Evolutionary conservation across 2,888 invertebrate genomes (phyloP).

Genomic region (Pristionchus fissidentatus): DNA sequence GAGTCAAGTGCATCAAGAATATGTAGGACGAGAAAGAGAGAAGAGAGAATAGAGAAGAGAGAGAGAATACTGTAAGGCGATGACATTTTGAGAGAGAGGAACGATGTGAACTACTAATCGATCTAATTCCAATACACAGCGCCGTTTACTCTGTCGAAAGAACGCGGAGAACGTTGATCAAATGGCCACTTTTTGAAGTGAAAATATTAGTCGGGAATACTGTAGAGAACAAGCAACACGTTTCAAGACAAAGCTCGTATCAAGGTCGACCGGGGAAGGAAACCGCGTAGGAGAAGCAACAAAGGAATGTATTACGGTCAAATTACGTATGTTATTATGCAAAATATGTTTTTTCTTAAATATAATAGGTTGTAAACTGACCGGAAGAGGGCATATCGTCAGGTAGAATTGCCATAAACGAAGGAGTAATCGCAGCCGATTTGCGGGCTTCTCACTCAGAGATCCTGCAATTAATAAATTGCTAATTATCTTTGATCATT

Average conservation of each 20-base stretch:
- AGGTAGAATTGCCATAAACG: conserved; percentile 41
- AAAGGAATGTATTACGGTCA: neutral
- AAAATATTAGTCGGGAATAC: neutral
- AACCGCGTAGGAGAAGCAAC: neutral
- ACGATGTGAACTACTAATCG: conserved; percentile 3
- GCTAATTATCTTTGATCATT: neutral
- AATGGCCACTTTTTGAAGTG: neutral
- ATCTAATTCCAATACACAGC: neutral
- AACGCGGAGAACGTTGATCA: neutral
- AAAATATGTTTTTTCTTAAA: neutral
- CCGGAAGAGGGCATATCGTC: conserved; percentile 46
- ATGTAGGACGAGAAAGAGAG: conserved; percentile 40
- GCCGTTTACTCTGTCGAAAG: neutral
- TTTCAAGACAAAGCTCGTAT: no score
- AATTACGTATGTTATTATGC: neutral
- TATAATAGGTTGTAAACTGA: neutral
- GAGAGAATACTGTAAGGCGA: conserved; percentile 45
- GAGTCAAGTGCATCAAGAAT: conserved; percentile 36
- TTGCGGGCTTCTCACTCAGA: conserved; percentile 45
- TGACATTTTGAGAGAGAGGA: conserved; percentile 40
- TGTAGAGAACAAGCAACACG: neutral
- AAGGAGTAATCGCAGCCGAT: neutral
- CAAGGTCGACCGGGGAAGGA: neutral
- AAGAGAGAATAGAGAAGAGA: conserved; percentile 1
- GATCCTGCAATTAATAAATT: neutral